These are phyloP conservation scores for Zeugodacus cucurbitae DNA, from an alignment of 1,140 invertebrate genomes.

Conservation along the genomic window DNA sequence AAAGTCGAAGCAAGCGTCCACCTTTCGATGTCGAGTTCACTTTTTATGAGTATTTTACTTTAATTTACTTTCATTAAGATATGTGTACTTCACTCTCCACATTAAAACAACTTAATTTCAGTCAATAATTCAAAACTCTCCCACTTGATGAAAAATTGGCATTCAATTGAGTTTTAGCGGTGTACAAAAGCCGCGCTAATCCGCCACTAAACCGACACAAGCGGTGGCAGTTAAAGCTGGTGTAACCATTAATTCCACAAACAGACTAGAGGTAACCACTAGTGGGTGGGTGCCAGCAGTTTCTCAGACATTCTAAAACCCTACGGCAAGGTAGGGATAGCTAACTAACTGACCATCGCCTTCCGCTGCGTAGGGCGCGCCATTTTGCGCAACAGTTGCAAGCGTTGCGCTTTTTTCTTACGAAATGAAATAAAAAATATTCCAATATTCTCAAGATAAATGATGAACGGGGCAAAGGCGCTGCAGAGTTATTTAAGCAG, in stretches of 20 bases:
- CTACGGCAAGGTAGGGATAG: neutral
- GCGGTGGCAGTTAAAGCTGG: neutral
- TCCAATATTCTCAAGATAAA: neutral
- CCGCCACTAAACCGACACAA: slow-evolving; percentile 15
- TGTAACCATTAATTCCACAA: neutral
- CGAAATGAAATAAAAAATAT: neutral
- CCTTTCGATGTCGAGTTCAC: no score
- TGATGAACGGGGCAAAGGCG: neutral
- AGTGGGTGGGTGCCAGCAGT: no score
- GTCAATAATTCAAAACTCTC: neutral
- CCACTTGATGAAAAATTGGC: neutral
- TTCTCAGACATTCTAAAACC: neutral
- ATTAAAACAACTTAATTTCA: neutral
- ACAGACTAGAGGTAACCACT: no score
- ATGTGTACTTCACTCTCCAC: no score
- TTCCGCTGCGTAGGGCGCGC: neutral
- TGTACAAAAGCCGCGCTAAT: neutral
- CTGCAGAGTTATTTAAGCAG: slow-evolving; percentile 9
- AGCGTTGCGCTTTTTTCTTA: neutral
- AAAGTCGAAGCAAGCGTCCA: no score
- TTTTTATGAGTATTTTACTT: no score
- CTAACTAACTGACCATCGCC: neutral
- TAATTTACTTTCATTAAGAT: no score
- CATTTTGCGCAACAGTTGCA: neutral
- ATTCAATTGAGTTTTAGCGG: slow-evolving; percentile 14